These are phyloP conservation scores for Gavia stellata DNA, from an alignment of 2,113 vertebrate species.

Conservation along the genomic window DNA sequence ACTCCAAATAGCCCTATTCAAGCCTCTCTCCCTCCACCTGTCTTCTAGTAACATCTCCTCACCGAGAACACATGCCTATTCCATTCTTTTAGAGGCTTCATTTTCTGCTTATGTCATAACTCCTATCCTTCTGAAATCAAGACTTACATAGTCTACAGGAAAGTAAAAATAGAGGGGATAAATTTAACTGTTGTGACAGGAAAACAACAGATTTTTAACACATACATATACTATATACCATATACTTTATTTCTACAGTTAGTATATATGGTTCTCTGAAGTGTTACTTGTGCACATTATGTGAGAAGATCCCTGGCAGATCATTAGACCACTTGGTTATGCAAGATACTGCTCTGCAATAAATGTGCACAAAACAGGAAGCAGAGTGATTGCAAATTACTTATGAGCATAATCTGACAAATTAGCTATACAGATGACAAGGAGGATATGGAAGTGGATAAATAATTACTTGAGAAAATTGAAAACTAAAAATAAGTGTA, in stretches of 20 bases:
- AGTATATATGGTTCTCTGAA: background rate
- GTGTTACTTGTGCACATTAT: background rate
- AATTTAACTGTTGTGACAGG: background rate
- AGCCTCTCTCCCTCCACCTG: background rate
- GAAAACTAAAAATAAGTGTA: slow-evolving; percentile 45
- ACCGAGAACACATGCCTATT: background rate
- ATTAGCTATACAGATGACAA: slow-evolving; percentile 48
- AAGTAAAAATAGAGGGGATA: background rate
- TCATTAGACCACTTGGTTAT: slow-evolving; percentile 23
- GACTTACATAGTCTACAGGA: background rate
- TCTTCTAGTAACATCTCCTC: background rate
- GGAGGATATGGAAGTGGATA: slow-evolving; percentile 45
- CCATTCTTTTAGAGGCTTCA: background rate
- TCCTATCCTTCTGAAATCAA: background rate
- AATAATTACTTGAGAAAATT: slow-evolving; percentile 31
- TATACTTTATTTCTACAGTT: background rate
- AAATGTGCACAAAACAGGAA: slow-evolving; percentile 47
- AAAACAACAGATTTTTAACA: background rate
- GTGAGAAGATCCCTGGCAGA: background rate
- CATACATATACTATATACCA: background rate
- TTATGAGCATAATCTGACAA: slow-evolving; percentile 36
- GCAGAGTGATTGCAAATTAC: slow-evolving; percentile 47
- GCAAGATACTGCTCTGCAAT: slow-evolving; percentile 13
- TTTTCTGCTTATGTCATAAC: background rate
- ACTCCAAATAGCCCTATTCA: background rate